Evolutionary conservation across 2,888 invertebrate genomes (phyloP).

Genomic region (Eupelmus urozonus): DNA sequence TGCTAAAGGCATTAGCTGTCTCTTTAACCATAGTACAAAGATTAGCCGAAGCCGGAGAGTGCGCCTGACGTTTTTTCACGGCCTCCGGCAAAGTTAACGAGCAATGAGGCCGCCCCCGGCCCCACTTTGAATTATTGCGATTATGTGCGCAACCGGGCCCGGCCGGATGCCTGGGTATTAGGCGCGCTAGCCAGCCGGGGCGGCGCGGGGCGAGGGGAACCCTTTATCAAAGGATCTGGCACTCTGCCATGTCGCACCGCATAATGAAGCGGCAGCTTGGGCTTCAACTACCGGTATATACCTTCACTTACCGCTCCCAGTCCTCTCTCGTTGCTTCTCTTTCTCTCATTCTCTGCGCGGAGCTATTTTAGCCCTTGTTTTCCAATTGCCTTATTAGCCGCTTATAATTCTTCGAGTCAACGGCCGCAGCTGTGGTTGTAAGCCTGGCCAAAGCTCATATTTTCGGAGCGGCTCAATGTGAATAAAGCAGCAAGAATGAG

Average conservation of each 20-base stretch:
- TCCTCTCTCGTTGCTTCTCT: too few relatives aligned
- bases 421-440: too few relatives aligned
- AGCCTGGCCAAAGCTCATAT: too few relatives aligned
- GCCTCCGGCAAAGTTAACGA: constrained; percentile 22
- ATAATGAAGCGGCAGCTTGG: constrained; percentile 74
- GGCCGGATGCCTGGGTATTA: too few relatives aligned
- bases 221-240: constrained; percentile 73
- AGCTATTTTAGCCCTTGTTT: too few relatives aligned
- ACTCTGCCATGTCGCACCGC: constrained; percentile 73
- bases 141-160: constrained; percentile 45
- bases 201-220: constrained; percentile 40
- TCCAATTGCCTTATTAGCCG: too few relatives aligned
- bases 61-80: not conserved
- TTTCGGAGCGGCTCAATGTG: too few relatives aligned
- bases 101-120: not conserved
- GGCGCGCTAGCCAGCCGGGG: constrained; percentile 39
- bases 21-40: constrained; percentile 2
- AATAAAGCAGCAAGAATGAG: too few relatives aligned
- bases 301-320: constrained; percentile 15
- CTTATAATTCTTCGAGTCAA: too few relatives aligned
- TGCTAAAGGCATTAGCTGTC: not conserved
- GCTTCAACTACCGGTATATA: constrained; percentile 67
- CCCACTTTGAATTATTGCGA: constrained; percentile 53
- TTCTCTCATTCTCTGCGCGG: too few relatives aligned
- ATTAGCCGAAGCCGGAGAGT: not conserved